Evolutionary conservation across 2,888 invertebrate genomes (phyloP).

Genomic region (Hypselothyrea guttata): DNA sequence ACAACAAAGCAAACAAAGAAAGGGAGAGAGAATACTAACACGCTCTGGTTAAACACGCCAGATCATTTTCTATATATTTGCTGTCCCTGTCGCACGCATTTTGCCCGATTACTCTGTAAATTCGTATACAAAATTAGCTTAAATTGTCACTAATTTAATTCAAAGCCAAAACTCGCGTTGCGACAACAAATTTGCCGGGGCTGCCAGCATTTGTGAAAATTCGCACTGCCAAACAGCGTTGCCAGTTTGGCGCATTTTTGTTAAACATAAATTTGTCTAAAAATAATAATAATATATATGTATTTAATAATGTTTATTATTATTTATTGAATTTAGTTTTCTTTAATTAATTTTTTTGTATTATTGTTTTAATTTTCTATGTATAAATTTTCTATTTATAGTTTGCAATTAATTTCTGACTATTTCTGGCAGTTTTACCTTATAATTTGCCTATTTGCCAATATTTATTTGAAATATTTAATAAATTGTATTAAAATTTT

Average conservation of each 20-base stretch:
- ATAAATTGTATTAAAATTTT: no score
- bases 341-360: no score
- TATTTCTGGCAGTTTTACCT: no score
- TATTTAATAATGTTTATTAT: no score
- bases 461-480: no score
- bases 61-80: slow-evolving; percentile 17
- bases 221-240: not conserved
- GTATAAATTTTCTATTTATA: no score
- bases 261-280: no score
- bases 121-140: slow-evolving; percentile 43
- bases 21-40: slow-evolving; percentile 10
- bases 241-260: not conserved
- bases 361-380: no score
- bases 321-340: no score
- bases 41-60: slow-evolving; percentile 14
- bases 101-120: slow-evolving; percentile 17
- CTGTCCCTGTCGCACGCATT: slow-evolving; percentile 7
- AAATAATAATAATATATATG: no score
- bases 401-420: no score
- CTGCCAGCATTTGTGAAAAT: slow-evolving; percentile 39
- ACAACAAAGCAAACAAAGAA: not conserved
- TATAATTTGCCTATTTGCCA: no score
- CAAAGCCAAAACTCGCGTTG: slow-evolving; percentile 24
- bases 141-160: slow-evolving; percentile 63
- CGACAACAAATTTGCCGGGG: not conserved